Percentiles rank a stretch among this genome's conserved stretches.
These are phyloP conservation scores for Procambarus virginalis DNA, from an alignment of 1,140 invertebrate genomes.

Conservation along the genomic window DNA sequence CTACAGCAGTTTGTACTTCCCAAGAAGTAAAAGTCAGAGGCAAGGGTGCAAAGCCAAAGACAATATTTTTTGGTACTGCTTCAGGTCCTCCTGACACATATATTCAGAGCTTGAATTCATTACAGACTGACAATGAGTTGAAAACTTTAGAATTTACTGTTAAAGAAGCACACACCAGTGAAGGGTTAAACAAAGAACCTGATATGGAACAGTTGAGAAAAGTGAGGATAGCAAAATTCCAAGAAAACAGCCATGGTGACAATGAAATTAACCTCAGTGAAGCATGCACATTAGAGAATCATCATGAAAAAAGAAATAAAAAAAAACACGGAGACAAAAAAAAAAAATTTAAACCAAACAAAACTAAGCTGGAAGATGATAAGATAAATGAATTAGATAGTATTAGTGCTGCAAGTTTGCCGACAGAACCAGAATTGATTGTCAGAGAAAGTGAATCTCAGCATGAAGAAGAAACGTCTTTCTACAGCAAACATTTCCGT, in stretches of 20 bases:
- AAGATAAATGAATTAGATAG: neutral
- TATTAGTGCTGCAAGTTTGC: too few relatives aligned
- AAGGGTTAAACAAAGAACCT: slow-evolving; percentile 17
- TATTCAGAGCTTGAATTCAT: neutral
- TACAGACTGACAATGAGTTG: neutral
- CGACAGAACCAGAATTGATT: neutral
- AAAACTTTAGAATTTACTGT: slow-evolving; percentile 26
- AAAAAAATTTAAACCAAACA: slow-evolving; percentile 12
- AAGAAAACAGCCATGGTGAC: slow-evolving; percentile 4
- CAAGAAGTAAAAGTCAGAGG: neutral
- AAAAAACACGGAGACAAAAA: slow-evolving; percentile 3
- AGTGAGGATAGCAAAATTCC: slow-evolving; percentile 59
- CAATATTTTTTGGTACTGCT: slow-evolving; percentile 38
- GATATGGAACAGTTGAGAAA: slow-evolving; percentile 33
- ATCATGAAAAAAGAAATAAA: neutral
- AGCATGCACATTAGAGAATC: neutral
- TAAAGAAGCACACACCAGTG: slow-evolving; percentile 11
- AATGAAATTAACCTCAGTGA: neutral
- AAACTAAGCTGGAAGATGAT: neutral
- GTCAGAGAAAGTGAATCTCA: neutral
- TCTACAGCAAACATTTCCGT: slow-evolving; percentile 46
- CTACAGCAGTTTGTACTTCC: neutral
- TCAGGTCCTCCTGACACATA: slow-evolving; percentile 21
- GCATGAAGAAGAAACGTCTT: slow-evolving; percentile 14
- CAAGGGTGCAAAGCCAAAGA: slow-evolving; percentile 57